Evolutionary conservation across 2,888 invertebrate genomes (phyloP), one percentile per base, ranked within the genome.

Genomic region (Cheilosia vulpina): DNA sequence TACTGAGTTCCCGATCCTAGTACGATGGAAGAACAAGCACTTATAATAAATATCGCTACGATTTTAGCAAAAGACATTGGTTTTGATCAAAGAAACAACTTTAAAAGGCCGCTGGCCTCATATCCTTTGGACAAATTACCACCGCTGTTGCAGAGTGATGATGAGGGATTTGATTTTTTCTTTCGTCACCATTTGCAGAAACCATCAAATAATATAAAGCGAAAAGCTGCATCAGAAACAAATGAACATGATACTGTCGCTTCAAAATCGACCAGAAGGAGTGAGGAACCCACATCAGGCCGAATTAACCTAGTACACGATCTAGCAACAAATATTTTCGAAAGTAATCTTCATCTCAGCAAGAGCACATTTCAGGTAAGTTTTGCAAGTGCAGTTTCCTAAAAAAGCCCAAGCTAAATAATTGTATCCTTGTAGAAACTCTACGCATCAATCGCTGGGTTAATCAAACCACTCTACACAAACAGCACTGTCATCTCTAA

Each of bases 31-130:
- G 91, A 91, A 80, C 89, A 89, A 45, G 91, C 90, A 7, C 79
- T 92, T 6, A 87, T 92, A 55, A 88, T 90, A 17, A 92, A 92
- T 83, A 90, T 92, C n/a, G 90, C 92, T 2, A 89, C 91, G 50
- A 91, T 92, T 66, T 88, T 92, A 13, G 89, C 90, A 9, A 92
- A 92, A 80, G 92, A 92, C 73, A 77, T 91, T 24, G 88, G 90
- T 2, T 88, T 90, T 24, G 91, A 92, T 87, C 89, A 90, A 24
- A 77, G 75, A 52, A 88, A 87, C 24, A 87, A 85, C 34, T 87
- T 78, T 24, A 87, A 88, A n/a, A 47, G 79, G 21, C 50, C 87
- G 1, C 9, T 75, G 17, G 63, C 75, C n/a, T 76, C 72, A 2
- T 66, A 84, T 58, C 57, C 71, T 11, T 19, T 47, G 45, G 73